Conservation (phyloP, 2,797 vertebrate species). For the Todus mexicanus region DNA sequence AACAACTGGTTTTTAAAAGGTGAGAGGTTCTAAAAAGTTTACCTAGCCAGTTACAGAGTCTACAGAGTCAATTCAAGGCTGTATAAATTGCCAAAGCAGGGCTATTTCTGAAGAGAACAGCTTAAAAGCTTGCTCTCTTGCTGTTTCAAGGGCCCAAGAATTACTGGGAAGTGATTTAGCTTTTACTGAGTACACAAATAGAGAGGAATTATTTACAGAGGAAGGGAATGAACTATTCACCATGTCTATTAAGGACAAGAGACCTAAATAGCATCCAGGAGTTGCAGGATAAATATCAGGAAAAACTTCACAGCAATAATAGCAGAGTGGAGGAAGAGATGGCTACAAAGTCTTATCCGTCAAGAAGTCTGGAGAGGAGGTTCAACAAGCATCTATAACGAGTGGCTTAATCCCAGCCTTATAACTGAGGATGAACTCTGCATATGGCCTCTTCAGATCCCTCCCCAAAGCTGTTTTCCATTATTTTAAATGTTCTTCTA, state of each 20-base stretch:
- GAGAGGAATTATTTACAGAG: constrained; percentile 37
- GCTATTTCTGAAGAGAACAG: constrained; percentile 2
- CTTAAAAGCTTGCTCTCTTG: not conserved
- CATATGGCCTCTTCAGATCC: not conserved
- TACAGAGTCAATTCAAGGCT: not conserved
- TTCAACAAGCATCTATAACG: not conserved
- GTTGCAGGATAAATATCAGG: constrained; percentile 9
- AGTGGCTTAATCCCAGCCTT: not conserved
- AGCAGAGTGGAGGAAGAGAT: not conserved
- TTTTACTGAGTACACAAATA: constrained; percentile 25
- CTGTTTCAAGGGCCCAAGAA: constrained; percentile 15
- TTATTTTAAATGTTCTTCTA: not conserved
- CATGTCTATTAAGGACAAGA: not conserved
- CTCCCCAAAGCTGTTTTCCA: not conserved
- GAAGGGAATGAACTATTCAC: constrained; percentile 18
- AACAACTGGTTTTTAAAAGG: constrained; percentile 52
- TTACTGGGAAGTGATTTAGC: constrained; percentile 36
- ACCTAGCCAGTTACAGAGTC: not conserved
- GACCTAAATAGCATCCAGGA: not conserved
- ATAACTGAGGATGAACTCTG: not conserved
- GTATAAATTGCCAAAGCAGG: not conserved
- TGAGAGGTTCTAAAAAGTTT: constrained; percentile 50
- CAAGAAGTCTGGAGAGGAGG: not conserved
- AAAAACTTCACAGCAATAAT: not conserved
- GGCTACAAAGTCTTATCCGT: not conserved